Percentiles rank a stretch among this genome's conserved stretches.
These are phyloP conservation scores for Sapajus apella DNA, from an alignment of 2,113 vertebrate species.

Conservation along the genomic window DNA sequence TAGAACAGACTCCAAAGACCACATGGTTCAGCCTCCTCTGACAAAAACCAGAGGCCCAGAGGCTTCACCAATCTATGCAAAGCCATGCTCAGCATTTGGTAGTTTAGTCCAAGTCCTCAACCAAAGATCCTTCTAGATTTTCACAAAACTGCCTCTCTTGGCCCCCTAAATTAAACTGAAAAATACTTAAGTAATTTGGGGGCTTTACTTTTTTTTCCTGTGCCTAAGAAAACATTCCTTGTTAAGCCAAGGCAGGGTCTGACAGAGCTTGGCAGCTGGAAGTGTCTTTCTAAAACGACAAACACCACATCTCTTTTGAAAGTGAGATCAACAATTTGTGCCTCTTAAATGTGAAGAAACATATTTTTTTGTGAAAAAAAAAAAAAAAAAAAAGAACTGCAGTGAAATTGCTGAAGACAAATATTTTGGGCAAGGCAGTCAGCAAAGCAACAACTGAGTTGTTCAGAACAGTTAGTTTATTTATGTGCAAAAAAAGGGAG, in stretches of 20 bases:
- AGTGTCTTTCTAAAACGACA: constrained; percentile 80
- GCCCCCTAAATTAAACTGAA: constrained; percentile 54
- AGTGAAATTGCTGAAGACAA: constrained; percentile 75
- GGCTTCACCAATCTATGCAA: not conserved
- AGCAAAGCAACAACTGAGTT: constrained; percentile 44
- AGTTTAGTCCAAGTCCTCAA: not conserved
- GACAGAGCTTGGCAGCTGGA: constrained; percentile 81
- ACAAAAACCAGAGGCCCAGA: not conserved
- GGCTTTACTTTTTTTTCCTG: constrained; percentile 51
- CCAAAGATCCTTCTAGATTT: not conserved
- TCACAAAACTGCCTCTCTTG: not conserved
- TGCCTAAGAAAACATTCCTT: constrained; percentile 73
- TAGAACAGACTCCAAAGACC: not conserved
- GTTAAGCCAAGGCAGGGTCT: constrained; percentile 77
- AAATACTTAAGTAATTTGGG: constrained; percentile 65
- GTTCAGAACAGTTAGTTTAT: constrained; percentile 59
- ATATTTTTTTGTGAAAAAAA: constrained; percentile 72
- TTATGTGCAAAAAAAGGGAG: constrained; percentile 39
- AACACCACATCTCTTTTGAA: constrained; percentile 76
- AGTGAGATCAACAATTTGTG: constrained; percentile 79
- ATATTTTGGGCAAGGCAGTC: constrained; percentile 70
- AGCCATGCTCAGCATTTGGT: not conserved
- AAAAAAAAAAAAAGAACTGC: constrained; percentile 49
- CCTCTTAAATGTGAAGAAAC: constrained; percentile 78
- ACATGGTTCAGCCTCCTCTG: not conserved